A percentile compares a stretch with the other conserved stretches of the same genome.
Conservation (phyloP, 2,113 vertebrate species). For the Chroicocephalus ridibundus region DNA sequence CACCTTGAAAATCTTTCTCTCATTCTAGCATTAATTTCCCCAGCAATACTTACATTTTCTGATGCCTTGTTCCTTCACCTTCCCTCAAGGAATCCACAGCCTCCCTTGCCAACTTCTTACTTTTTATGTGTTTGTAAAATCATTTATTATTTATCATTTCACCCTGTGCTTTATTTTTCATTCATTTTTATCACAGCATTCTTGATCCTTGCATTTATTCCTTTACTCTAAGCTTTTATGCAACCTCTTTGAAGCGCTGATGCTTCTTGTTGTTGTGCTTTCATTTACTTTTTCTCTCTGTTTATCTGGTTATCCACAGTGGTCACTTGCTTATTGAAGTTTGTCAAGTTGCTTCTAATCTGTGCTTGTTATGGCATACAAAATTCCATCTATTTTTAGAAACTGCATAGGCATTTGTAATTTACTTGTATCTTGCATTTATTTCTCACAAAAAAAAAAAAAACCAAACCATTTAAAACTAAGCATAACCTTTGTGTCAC, state of each 20-base stretch:
- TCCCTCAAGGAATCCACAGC: not conserved
- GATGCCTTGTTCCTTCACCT: not conserved
- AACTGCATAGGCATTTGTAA: not conserved
- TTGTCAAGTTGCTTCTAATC: not conserved
- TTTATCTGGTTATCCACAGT: not conserved
- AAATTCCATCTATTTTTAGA: not conserved
- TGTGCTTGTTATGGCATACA: not conserved
- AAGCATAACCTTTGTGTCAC: not conserved
- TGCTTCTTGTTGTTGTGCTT: not conserved
- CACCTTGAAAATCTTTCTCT: not conserved
- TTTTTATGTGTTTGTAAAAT: not conserved
- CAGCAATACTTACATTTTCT: not conserved
- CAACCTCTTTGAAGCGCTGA: not conserved
- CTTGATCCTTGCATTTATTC: not conserved
- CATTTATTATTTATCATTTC: not conserved
- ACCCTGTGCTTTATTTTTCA: not conserved
- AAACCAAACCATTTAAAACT: not conserved
- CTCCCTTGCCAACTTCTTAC: not conserved
- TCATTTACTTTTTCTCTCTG: not conserved
- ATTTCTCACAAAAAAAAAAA: not conserved
- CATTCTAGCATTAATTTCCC: not conserved
- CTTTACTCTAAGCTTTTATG: not conserved
- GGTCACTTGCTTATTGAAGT: not conserved
- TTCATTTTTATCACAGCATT: not conserved
- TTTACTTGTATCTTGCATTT: not conserved